Conservation (phyloP, 2,113 vertebrate genomes). For the Aythya baeri region DNA sequence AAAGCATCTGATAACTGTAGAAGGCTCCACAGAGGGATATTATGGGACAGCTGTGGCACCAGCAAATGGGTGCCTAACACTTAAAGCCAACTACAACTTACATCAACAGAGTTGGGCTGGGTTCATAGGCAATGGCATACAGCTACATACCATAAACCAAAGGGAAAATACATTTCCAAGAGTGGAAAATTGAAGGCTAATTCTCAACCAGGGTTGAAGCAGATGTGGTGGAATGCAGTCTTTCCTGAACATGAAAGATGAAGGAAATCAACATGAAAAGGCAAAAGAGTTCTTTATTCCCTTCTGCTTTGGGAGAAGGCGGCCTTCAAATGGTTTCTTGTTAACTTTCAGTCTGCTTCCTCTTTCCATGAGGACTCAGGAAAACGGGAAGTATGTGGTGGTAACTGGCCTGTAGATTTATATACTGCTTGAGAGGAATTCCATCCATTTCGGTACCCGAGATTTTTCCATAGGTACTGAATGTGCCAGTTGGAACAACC, state of each 20-base stretch:
- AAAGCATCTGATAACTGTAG: accelerated
- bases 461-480: neutral
- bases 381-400: neutral
- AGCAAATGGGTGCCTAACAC: neutral
- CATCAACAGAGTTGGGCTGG: neutral
- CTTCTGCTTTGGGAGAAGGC: neutral
- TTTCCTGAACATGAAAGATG: neutral
- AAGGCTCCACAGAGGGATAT: accelerated
- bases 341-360: neutral
- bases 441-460: neutral
- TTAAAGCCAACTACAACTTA: neutral
- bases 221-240: neutral
- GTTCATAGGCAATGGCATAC: neutral
- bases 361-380: neutral
- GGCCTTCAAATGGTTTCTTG: neutral
- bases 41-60: neutral
- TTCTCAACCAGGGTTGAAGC: neutral
- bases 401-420: neutral
- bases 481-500: neutral
- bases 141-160: neutral
- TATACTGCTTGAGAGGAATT: neutral
- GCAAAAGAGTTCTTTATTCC: neutral
- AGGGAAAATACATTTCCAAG: neutral
- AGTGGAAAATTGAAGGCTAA: neutral
- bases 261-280: neutral